A percentile compares a stretch with the other conserved stretches of the same genome.
Conservation (phyloP, 2,113 vertebrate species). For the Irena cyanogastra region DNA sequence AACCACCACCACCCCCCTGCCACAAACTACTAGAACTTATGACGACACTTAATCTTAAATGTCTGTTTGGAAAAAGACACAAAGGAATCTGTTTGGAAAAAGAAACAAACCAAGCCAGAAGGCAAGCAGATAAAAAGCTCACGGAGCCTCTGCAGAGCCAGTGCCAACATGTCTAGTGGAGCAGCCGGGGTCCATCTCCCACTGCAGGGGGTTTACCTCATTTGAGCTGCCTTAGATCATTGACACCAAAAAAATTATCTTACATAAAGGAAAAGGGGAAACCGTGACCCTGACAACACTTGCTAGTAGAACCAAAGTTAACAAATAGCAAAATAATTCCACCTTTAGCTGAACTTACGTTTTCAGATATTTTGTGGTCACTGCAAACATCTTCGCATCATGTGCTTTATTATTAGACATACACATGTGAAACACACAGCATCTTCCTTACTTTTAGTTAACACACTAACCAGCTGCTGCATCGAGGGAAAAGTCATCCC, state of each 20-base stretch:
- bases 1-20: neutral
- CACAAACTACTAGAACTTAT: neutral
- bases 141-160: rapidly evolving
- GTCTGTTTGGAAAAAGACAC: no score
- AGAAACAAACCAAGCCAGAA: neutral
- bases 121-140: no score
- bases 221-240: rapidly evolving
- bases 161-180: rapidly evolving
- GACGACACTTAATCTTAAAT: neutral
- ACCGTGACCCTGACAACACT: rapidly evolving
- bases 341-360: neutral
- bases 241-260: no score
- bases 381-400: neutral
- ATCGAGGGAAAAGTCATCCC: neutral
- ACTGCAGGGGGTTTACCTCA: rapidly evolving
- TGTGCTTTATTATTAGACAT: rapidly evolving
- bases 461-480: neutral
- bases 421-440: neutral
- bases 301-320: neutral
- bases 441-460: neutral
- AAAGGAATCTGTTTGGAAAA: no score
- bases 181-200: rapidly evolving
- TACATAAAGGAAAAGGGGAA: no score
- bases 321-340: neutral
- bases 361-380: neutral